Conservation (phyloP, 2,888 invertebrate species). For the Helicoverpa assulta region DNA sequence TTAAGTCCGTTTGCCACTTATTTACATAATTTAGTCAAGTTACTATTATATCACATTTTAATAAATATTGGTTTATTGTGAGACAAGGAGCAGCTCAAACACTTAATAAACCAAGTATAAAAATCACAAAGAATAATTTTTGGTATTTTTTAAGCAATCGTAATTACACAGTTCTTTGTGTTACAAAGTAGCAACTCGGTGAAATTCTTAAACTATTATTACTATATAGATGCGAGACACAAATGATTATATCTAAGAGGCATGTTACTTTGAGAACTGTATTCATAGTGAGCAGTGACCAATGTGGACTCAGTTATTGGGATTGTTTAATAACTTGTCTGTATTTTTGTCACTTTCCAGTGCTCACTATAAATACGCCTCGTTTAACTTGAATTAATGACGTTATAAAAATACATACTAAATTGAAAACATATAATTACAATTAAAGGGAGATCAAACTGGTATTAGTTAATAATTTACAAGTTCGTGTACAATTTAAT, state of each 20-base stretch:
- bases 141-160: constrained; percentile 10
- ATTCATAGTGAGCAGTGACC: constrained; percentile 5
- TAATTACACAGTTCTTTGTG: constrained; percentile 13
- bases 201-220: constrained; percentile 35
- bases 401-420: not conserved
- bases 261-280: constrained; percentile 3
- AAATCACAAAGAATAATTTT: constrained; percentile 11
- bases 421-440: constrained; percentile 29
- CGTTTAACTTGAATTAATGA: constrained; percentile 3
- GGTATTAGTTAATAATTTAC: constrained; percentile 38
- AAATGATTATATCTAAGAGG: constrained; percentile 28
- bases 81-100: constrained; percentile 23
- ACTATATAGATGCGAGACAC: constrained; percentile 37
- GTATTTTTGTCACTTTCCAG: not conserved
- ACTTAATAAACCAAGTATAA: constrained; percentile 46
- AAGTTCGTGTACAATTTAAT: constrained; percentile 41
- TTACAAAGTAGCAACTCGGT: constrained; percentile 29
- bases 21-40: constrained; percentile 53
- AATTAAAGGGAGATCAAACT: constrained; percentile 53
- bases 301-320: not conserved
- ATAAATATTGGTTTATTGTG: constrained; percentile 35
- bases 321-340: not conserved
- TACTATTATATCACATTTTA: constrained; percentile 60
- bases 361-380: constrained; percentile 6
- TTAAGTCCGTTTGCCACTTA: constrained; percentile 25